A percentile compares a stretch with the other conserved stretches of the same genome.
Conservation (phyloP, 2,113 vertebrate genomes). For the Acrocephalus arundinaceus region DNA sequence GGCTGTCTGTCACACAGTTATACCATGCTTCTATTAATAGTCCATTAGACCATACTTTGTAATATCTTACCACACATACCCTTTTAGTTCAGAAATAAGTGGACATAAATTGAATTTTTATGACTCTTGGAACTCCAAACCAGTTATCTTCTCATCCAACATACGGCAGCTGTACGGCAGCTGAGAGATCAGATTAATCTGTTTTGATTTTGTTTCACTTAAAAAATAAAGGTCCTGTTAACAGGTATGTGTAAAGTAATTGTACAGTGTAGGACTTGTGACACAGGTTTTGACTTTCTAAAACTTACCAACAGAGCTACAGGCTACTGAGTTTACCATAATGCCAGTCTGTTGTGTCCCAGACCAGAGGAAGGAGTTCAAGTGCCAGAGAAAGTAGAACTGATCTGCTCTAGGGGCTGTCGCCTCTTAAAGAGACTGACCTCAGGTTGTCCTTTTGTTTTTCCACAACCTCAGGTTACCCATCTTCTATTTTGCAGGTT, state of each 20-base stretch:
- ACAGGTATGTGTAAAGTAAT: background rate
- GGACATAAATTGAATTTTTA: conserved; percentile 29
- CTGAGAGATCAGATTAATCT: background rate
- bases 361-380: background rate
- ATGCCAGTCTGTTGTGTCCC: rapidly evolving
- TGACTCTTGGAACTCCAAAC: background rate
- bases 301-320: background rate
- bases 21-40: conserved; percentile 6
- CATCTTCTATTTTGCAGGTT: background rate
- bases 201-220: background rate
- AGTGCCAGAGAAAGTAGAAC: background rate
- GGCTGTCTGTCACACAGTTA: background rate
- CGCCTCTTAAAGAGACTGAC: background rate
- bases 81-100: background rate
- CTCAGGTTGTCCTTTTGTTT: background rate
- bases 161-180: background rate
- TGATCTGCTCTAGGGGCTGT: too few relatives aligned
- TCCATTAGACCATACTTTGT: conserved; percentile 10
- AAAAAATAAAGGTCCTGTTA: background rate
- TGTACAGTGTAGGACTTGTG: background rate
- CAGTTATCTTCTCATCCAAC: background rate
- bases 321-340: background rate
- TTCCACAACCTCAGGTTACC: background rate
- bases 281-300: background rate
- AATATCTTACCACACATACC: background rate